These are phyloP conservation scores for Pholis gunnellus DNA, from an alignment of 2,113 vertebrate species.

Conservation along the genomic window DNA sequence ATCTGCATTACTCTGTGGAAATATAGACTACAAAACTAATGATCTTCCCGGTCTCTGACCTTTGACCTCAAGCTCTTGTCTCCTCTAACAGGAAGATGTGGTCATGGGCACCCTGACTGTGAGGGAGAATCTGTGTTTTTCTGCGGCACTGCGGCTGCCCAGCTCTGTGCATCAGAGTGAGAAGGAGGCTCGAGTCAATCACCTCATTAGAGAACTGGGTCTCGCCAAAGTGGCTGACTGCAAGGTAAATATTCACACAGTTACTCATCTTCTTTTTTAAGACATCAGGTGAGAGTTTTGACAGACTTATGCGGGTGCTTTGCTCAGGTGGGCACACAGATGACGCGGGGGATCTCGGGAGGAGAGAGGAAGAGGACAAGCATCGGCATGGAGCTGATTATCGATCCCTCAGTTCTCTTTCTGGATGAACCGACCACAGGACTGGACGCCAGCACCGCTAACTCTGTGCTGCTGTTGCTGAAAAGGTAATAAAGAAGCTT, in stretches of 20 bases:
- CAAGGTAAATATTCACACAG: conserved; percentile 82
- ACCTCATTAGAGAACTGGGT: conserved; percentile 89
- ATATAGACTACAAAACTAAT: not conserved
- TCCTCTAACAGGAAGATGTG: conserved; percentile 88
- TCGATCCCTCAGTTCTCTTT: conserved; percentile 91
- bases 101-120: conserved; percentile 96
- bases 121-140: conserved; percentile 94
- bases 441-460: conserved; percentile 94
- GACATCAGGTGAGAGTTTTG: not conserved
- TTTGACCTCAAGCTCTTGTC: conserved; percentile 1
- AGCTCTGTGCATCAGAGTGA: conserved; percentile 84
- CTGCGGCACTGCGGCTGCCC: conserved; percentile 92
- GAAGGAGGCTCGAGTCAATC: conserved; percentile 87
- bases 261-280: not conserved
- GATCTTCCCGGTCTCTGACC: not conserved
- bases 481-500: conserved; percentile 84
- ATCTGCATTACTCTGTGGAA: not conserved
- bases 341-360: conserved; percentile 92
- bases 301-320: not conserved
- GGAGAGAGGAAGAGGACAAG: conserved; percentile 95
- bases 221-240: conserved; percentile 93
- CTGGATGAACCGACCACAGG: conserved; percentile 96
- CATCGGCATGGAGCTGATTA: conserved; percentile 97
- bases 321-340: conserved; percentile 91
- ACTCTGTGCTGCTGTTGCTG: conserved; percentile 91